Evolutionary conservation across 2,888 invertebrate genomes (phyloP), one percentile per base, ranked within the genome.

Genomic region (Panzeria rudis): DNA sequence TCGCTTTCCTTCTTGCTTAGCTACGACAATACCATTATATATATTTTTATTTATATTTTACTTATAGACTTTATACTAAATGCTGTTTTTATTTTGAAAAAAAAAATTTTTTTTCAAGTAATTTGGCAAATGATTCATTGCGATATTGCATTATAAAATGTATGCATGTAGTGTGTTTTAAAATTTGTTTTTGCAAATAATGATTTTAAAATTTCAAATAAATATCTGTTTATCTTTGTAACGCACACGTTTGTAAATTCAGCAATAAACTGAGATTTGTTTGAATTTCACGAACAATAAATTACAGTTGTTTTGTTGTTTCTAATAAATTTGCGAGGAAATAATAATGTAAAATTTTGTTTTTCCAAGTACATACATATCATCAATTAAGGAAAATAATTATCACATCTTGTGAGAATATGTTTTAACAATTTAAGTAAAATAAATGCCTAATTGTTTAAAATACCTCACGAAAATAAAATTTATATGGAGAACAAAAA

Each of bases 251-350:
- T 61, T 61, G 11, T 20, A 61, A 61, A 32, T 50, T 17, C 15
- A 50, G 17, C 15, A 35, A 47, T 35, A 32, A 50, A 69, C 23
- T 35, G 69, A 71, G n/a, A 56, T 71, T 71, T 54, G 23, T n/a
- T 41, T 56, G 9, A 23, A 54, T 23, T 38, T 69, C 23, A 38
- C 69, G 54, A 23, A 35, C 15, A 5, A 23, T n/a, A 38, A 72
- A 61, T 23, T 61, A 7, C 15, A 11, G 23, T n/a, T 61, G 23
- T 23, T 20, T n/a, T 61, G 23, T 23, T 20, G 13, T 56, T 44
- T 32, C 2, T 35, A 73, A 35, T 61, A 61, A 73, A 62, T 50
- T 32, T 35, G 23, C 23, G n/a, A 35, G 61, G 35, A 61, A 73
- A 61, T 50, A 50, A 61, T 47, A 61, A 50, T 44, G 15, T 13